These are phyloP conservation scores for Apodemia zela DNA, from an alignment of 2,888 invertebrate genomes.

Conservation along the genomic window DNA sequence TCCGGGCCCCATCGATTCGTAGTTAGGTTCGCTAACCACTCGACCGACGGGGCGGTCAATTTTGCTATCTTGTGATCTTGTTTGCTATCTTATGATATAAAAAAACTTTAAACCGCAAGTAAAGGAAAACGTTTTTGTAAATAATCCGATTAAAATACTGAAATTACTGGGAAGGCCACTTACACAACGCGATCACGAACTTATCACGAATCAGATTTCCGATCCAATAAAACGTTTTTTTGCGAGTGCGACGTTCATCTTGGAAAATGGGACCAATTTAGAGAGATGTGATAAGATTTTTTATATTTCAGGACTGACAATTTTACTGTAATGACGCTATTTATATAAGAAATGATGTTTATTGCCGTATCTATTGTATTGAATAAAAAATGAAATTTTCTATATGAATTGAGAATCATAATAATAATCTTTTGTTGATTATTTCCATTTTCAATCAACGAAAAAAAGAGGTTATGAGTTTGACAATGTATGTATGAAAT, in stretches of 20 bases:
- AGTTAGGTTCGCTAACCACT: too few species aligned
- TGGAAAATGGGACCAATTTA: slow-evolving; percentile 46
- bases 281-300: slow-evolving; percentile 33
- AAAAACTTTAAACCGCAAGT: not conserved
- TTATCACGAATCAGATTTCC: slow-evolving; percentile 48
- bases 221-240: slow-evolving; percentile 51
- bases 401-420: too few species aligned
- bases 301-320: slow-evolving; percentile 24
- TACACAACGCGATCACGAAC: slow-evolving; percentile 41
- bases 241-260: slow-evolving; percentile 46
- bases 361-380: not conserved
- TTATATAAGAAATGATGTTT: not conserved
- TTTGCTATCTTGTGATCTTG: too few species aligned
- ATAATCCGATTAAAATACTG: not conserved
- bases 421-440: too few species aligned
- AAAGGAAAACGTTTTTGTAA: not conserved
- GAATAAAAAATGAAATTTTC: not conserved
- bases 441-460: too few species aligned
- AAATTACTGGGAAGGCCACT: slow-evolving; percentile 19
- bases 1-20: too few species aligned
- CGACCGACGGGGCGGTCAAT: too few species aligned
- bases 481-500: too few species aligned
- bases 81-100: too few species aligned
- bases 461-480: too few species aligned
- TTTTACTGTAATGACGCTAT: slow-evolving; percentile 9